Base-by-base conservation (phyloP, 2,797 vertebrate genomes). In the Chloroceryle inda region DNA sequence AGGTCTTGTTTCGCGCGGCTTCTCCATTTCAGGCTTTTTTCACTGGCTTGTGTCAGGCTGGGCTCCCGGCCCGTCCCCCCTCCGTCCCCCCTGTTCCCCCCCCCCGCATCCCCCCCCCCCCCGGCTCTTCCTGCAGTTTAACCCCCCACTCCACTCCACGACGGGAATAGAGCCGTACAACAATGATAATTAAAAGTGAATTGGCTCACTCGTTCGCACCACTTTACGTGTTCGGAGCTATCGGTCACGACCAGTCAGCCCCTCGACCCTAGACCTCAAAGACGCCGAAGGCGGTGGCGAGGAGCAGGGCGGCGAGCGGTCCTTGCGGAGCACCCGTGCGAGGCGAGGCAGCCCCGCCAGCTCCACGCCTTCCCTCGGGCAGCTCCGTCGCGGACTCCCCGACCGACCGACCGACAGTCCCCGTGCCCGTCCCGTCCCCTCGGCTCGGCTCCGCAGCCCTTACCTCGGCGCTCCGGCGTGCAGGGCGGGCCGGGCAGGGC, bases 241-340 rank as follows among this genome's bases (percentile, higher is more conserved):
- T 13, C 27, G 2, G n/a, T 63, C 27, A 8, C 1, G 33, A 10
- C 15, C 2, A 2, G 47, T n/a, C 56, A 0, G 35, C 37, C 35
- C 12, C 40, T 38, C 44, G 0, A 13, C 18, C 13, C 35, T 1
- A 16, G 6, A 44, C 23, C 55, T 11, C 3, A 9, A 3, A 10
- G 87, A 6, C 6, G 56, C 56, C 33, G 23, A 11, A 16, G 61
- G 29, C 55, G 7, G 27, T 76, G 37, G 23, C 62, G 2, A 6
- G n/a, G 69, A 23, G 40, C 64, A 12, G 35, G 35, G 10, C 22
- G 5, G 42, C 12, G 31, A 27, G 19, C 15, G 52, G 13, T 23
- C 8, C 9, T 20, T 5, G 40, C 31, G 4, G 26, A 26, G 45
- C 26, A 21, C 10, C 56, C 37, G 31, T 4, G n/a, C n/a, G n/a